Conservation (phyloP, 2,888 invertebrate genomes). For the Ophion ventricosus region DNA sequence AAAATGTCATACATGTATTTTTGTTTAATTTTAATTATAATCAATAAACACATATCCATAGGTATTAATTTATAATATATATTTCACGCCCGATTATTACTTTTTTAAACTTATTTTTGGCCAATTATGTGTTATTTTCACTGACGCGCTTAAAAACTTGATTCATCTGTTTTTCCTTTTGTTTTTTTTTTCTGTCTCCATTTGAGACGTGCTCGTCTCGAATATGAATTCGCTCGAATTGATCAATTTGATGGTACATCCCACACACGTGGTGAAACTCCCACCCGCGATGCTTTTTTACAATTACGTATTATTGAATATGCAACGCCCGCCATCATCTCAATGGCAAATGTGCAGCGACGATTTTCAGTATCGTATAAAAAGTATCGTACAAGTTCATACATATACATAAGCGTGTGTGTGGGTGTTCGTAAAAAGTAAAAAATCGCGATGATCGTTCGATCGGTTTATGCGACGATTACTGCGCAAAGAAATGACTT, state of each 20-base stretch:
- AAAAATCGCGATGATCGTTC: background rate
- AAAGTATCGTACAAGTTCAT: conserved; percentile 35
- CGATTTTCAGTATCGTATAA: conserved; percentile 56
- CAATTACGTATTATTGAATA: conserved; percentile 30
- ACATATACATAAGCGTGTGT: background rate
- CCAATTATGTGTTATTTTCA: no score
- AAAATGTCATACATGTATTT: no score
- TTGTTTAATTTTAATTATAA: no score
- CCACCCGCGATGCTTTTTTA: conserved; percentile 30
- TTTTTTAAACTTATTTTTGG: no score
- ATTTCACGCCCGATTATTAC: no score
- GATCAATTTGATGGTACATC: no score
- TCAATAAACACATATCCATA: no score
- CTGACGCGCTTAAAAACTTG: no score
- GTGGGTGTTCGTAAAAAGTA: background rate
- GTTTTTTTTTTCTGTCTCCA: background rate
- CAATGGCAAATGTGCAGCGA: conserved; percentile 54
- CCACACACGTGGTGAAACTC: conserved; percentile 6
- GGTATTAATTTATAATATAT: no score
- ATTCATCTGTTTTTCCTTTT: background rate
- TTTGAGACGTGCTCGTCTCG: background rate
- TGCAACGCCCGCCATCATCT: conserved; percentile 47
- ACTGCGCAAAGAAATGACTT: background rate
- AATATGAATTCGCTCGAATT: background rate
- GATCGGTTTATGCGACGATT: background rate